phyloP scores from a whole-genome alignment of 2,888 invertebrate species.

The Epiblema foenella region DNA sequence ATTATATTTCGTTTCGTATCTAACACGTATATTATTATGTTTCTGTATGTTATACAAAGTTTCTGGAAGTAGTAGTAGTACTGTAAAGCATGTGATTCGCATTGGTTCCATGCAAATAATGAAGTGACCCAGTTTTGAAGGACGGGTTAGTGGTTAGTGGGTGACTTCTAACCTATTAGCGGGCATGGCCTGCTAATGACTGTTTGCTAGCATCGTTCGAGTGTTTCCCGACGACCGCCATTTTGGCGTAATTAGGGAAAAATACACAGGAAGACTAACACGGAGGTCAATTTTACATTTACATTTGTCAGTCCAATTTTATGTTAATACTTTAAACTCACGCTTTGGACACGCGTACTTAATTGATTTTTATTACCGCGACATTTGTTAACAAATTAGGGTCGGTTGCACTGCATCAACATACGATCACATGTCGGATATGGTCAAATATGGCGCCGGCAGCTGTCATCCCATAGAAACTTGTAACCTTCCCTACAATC shows the following conservation, averaged over 20 bases:
- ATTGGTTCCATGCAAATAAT: conserved; percentile 4
- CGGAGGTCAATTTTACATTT: background rate
- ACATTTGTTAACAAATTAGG: too few relatives aligned
- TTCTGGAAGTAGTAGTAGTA: background rate
- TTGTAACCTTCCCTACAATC: too few relatives aligned
- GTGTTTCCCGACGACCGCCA: conserved; percentile 56
- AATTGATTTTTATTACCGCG: too few relatives aligned
- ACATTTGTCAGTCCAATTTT: background rate
- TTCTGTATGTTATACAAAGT: background rate
- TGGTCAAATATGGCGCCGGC: too few relatives aligned
- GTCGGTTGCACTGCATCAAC: too few relatives aligned
- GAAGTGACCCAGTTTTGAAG: conserved; percentile 8
- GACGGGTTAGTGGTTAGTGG: conserved; percentile 13
- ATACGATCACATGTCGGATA: too few relatives aligned
- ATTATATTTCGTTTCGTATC: too few relatives aligned
- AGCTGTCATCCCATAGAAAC: too few relatives aligned
- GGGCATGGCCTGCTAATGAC: conserved; percentile 29
- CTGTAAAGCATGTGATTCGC: background rate
- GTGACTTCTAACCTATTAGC: conserved; percentile 27
- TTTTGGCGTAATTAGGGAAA: conserved; percentile 47
- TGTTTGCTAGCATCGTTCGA: conserved; percentile 42
- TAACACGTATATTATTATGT: too few relatives aligned
- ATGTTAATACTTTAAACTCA: too few relatives aligned
- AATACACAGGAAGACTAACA: conserved; percentile 8
- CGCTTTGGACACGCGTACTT: too few relatives aligned